A percentile compares a stretch with the other conserved stretches of the same genome.
These are phyloP conservation scores for Cheilosia vernalis DNA, from an alignment of 2,888 invertebrate genomes.

Conservation along the genomic window DNA sequence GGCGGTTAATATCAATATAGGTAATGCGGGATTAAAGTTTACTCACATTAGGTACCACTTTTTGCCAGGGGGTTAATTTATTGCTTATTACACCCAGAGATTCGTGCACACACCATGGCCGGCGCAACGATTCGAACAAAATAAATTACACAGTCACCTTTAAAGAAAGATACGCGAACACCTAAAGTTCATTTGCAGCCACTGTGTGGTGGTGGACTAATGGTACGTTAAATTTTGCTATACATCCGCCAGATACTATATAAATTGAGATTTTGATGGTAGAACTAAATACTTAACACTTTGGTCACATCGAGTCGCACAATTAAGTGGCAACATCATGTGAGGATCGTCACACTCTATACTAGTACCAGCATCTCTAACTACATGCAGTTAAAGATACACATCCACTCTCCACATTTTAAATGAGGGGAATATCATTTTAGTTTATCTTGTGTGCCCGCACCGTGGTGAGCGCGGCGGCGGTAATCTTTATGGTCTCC, in stretches of 20 bases:
- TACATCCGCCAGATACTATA: constrained; percentile 6
- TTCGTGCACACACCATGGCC: not conserved
- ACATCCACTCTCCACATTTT: constrained; percentile 35
- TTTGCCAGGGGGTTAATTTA: constrained; percentile 6
- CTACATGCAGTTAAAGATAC: constrained; percentile 59
- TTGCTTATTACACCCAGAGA: constrained; percentile 11
- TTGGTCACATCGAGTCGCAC: constrained; percentile 45
- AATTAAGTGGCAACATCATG: constrained; percentile 66
- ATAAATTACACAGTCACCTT: no score
- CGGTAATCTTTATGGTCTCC: constrained; percentile 72
- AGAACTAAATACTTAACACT: constrained; percentile 73
- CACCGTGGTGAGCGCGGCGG: constrained; percentile 38
- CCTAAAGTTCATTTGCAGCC: no score
- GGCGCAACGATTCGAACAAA: no score
- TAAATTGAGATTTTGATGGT: constrained; percentile 63
- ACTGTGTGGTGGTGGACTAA: no score
- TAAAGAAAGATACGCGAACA: not conserved
- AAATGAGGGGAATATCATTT: constrained; percentile 62
- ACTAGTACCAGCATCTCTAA: constrained; percentile 35
- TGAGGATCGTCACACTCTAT: constrained; percentile 42
- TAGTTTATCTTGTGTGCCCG: constrained; percentile 65
- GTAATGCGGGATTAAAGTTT: constrained; percentile 7
- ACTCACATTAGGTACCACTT: not conserved
- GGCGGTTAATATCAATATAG: constrained; percentile 2
- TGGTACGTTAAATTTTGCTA: no score